phyloP scores from a whole-genome alignment of 1,140 invertebrate species.

The Wasmannia auropunctata region DNA sequence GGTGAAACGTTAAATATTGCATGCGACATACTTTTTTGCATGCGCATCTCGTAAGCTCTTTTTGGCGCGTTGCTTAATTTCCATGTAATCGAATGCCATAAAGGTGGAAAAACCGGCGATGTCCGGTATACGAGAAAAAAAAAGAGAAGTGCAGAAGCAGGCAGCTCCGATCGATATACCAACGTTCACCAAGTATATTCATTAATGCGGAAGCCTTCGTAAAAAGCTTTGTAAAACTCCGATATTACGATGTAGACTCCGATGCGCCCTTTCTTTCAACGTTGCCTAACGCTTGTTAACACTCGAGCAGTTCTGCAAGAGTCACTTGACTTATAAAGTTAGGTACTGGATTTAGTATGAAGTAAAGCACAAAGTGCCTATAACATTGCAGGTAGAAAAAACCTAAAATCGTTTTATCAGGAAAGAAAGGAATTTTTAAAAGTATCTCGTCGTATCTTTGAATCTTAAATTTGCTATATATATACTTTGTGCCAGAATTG shows the following conservation, averaged over 20 bases:
- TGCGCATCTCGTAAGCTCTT: neutral
- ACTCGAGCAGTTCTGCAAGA: constrained; percentile 32
- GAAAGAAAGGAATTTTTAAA: neutral
- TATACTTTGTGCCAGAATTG: neutral
- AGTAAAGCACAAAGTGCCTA: constrained; percentile 1
- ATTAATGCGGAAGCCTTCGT: constrained; percentile 41
- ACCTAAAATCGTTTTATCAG: constrained; percentile 5
- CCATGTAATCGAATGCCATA: constrained; percentile 17
- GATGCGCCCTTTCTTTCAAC: constrained; percentile 24
- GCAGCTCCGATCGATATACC: constrained; percentile 6
- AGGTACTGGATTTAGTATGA: neutral
- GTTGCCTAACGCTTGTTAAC: constrained; percentile 35
- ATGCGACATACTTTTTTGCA: neutral
- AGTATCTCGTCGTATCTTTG: neutral
- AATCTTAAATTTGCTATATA: neutral
- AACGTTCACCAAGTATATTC: constrained; percentile 49
- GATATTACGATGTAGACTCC: constrained; percentile 39
- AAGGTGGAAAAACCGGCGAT: neutral
- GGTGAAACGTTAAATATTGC: constrained; percentile 34
- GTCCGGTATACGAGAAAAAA: neutral
- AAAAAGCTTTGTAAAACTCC: constrained; percentile 30
- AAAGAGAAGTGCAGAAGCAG: neutral
- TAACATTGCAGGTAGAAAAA: neutral
- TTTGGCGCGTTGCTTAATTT: constrained; percentile 21
- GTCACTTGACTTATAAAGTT: constrained; percentile 52